These are phyloP conservation scores for Brachyhypopomus gauderio DNA, from an alignment of 2,113 vertebrate genomes.

Conservation along the genomic window DNA sequence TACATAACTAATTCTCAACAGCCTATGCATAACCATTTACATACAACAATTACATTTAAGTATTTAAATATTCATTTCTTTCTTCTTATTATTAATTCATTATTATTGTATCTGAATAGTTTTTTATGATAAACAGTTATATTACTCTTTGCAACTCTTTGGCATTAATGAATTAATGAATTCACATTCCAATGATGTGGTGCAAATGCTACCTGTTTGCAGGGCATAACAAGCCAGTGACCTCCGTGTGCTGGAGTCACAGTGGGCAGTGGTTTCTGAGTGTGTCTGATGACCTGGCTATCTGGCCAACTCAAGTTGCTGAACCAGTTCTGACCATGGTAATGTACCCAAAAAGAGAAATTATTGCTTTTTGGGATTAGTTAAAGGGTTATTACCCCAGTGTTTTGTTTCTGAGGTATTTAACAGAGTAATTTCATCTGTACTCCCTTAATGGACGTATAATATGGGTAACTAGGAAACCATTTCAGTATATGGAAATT, in stretches of 20 bases:
- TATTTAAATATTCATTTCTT: too few relatives aligned
- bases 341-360: conserved; percentile 51
- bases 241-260: conserved; percentile 83
- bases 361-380: conserved; percentile 1
- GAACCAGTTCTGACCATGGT: conserved; percentile 79
- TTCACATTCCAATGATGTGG: conserved; percentile 28
- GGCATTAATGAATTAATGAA: neutral
- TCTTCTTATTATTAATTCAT: too few relatives aligned
- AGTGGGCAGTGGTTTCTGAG: conserved; percentile 80
- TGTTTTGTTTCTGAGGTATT: neutral
- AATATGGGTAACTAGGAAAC: neutral
- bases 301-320: conserved; percentile 76
- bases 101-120: too few relatives aligned
- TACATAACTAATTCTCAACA: too few relatives aligned
- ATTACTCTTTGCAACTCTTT: too few relatives aligned
- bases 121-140: too few relatives aligned
- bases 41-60: too few relatives aligned
- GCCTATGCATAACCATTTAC: too few relatives aligned
- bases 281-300: conserved; percentile 77
- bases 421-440: neutral
- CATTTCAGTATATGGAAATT: neutral
- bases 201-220: conserved; percentile 41
- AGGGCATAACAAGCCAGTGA: conserved; percentile 85
- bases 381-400: neutral
- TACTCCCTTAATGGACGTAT: neutral